Base-by-base conservation (phyloP, 2,113 vertebrate genomes). In the Caretta caretta region DNA sequence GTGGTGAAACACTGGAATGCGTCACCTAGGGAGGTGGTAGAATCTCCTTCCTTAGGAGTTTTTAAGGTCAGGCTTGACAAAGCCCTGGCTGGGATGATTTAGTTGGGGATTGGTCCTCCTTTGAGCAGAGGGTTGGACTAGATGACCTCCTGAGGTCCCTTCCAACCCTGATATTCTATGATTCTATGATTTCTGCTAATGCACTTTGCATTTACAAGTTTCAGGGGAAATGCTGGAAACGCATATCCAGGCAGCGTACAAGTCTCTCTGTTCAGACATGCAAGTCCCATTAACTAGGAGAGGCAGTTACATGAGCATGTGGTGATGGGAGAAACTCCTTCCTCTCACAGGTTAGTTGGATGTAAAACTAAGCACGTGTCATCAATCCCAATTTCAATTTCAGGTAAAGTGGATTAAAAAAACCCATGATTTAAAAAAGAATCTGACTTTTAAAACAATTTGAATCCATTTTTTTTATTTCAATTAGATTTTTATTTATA, bases 331-430 rank as follows among this genome's bases (percentile, higher is more conserved):
- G 56, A 49, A 90, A 75, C 79, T 48, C 2, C 20, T 17, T 49
- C 19, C 3, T 38, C 5, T 29, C 29, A 38, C 53, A 86, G 42
- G 29, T 49, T 88, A 42, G 29, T 42, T 46, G 24, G 29, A 35
- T 42, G 10, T 19, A 84, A 76, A 76, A 8, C 27, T 82, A 76
- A 89, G 51, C 20, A 5, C 0, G 1, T 16, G 14, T 29, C 56
- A 72, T 42, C 62, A 6, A 1, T 24, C 72, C 81, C 54, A 88
- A 57, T 14, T 50, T 80, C 75, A 35, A 27, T 1, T 51, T 6
- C 62, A 50, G 1, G 1, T 4, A 4, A 0, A 35, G 13, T 12
- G 57, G 22, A 1, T 25, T 25, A 42, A 38, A 0, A 4, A 29
- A 72, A 62, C 31, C 5, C 8, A 14, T 29, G 1, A 2, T 4